Base-by-base conservation (phyloP, 1,140 invertebrate species). In the Ips typographus region DNA sequence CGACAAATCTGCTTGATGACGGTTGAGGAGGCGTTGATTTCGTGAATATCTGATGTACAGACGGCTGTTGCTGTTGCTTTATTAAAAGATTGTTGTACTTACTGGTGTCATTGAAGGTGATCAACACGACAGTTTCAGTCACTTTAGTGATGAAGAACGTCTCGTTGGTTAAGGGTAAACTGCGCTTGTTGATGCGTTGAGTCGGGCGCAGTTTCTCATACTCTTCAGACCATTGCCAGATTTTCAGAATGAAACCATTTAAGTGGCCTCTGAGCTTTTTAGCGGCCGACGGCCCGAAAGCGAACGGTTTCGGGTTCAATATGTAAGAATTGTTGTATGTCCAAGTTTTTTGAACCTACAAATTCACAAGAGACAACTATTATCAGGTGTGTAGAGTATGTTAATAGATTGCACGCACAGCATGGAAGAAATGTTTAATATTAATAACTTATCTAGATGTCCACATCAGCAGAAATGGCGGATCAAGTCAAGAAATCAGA, bases 241-340 rank as follows among this genome's bases (percentile, higher is more conserved):
- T 89, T 82, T 93, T 92, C 52, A 93, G 80, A 38, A 90, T 86
- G 81, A 92, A 92, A 1, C 90, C 90, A 40, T 85, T 83, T 51
- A 89, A 85, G 47, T 85, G 84, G 2, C 83, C 82, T 69, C 86
- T 86, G 2, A 78, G 71, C 52, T 83, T 58, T 68, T 83, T 75
- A 2, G 57, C 47, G 65, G 73, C 63, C 36, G 72, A 70, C 5
- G 71, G 59, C 38, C 71, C 65, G 55, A 79, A 77, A 44, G 68
- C 52, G 63, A 77, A 78, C 38, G 71, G 39, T 36, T 70, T 71
- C 2, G 77, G 80, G 66, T 72, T 81, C 70, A 76, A 72, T 8
- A 75, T 72, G 44, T 64, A 74, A 8, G 74, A 68, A 53, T 77
- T 77, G 41, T 70, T 57, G 55, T 73, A 77, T 4, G 55, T 63